Percentiles rank a stretch among this genome's conserved stretches.
These are phyloP conservation scores for Orientallactaga bullata DNA, from an alignment of 2,113 vertebrate species.

Conservation along the genomic window DNA sequence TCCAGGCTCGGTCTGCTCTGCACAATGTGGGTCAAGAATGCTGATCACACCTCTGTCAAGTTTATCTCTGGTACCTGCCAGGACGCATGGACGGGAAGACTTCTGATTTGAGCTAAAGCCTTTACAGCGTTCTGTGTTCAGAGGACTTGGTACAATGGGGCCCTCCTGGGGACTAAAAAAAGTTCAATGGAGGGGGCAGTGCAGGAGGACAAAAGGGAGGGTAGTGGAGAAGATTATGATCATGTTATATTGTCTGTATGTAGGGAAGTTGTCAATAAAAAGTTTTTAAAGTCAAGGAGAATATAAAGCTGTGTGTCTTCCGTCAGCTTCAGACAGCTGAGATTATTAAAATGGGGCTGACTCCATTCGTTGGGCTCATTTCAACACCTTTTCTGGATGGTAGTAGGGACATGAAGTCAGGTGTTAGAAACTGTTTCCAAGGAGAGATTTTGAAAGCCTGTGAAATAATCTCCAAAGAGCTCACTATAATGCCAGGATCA, in stretches of 20 bases:
- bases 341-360: slow-evolving; percentile 27
- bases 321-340: slow-evolving; percentile 10
- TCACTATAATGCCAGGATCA: not conserved
- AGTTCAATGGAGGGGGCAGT: no score
- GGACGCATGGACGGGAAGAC: not conserved
- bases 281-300: not conserved
- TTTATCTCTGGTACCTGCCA: not conserved
- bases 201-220: no score
- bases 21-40: not conserved
- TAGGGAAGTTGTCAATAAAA: no score
- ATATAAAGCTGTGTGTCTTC: not conserved
- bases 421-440: slow-evolving; percentile 53
- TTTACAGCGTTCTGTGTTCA: not conserved
- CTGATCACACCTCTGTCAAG: not conserved
- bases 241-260: no score
- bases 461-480: slow-evolving; percentile 27
- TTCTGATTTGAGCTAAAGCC: not conserved
- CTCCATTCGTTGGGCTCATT: slow-evolving; percentile 49
- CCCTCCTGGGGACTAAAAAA: not conserved
- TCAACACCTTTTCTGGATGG: not conserved
- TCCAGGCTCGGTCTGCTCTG: not conserved
- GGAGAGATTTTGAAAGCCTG: slow-evolving; percentile 55
- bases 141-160: not conserved
- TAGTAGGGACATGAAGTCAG: not conserved
- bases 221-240: no score